A percentile compares a stretch with the other conserved stretches of the same genome.
These are phyloP conservation scores for Hypena proboscidalis DNA, from an alignment of 2,888 invertebrate genomes.

Conservation along the genomic window DNA sequence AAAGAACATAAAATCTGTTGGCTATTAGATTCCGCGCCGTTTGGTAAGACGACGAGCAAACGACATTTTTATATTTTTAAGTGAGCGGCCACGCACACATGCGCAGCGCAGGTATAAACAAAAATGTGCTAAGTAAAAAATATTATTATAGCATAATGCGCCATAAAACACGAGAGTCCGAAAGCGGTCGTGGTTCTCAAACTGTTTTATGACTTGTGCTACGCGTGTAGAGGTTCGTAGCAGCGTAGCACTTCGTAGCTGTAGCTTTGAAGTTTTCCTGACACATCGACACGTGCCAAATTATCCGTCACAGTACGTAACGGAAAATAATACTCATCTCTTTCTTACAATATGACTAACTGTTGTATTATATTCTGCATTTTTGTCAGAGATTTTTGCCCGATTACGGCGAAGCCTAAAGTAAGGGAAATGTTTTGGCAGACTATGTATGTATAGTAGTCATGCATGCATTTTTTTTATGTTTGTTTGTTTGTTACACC, in stretches of 20 bases:
- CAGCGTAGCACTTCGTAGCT: slow-evolving; percentile 41
- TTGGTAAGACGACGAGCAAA: slow-evolving; percentile 57
- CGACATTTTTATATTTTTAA: slow-evolving; percentile 68
- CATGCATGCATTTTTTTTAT: too few species aligned
- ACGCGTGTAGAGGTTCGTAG: slow-evolving; percentile 50
- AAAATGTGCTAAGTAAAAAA: slow-evolving; percentile 84
- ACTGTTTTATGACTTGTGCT: slow-evolving; percentile 37
- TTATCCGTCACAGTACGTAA: too few species aligned
- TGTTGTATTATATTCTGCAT: too few species aligned
- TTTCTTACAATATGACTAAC: too few species aligned
- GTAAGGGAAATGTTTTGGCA: too few species aligned
- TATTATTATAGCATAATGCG: slow-evolving; percentile 82
- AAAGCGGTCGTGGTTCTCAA: slow-evolving; percentile 63
- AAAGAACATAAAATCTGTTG: slow-evolving; percentile 74
- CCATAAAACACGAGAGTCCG: slow-evolving; percentile 77
- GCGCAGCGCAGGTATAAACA: slow-evolving; percentile 61
- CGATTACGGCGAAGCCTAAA: too few species aligned
- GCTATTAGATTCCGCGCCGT: slow-evolving; percentile 70
- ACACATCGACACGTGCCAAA: neutral
- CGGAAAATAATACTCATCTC: too few species aligned
- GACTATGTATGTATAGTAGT: too few species aligned
- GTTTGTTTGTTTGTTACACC: too few species aligned
- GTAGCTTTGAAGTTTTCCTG: slow-evolving; percentile 14
- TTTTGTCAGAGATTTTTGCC: too few species aligned
- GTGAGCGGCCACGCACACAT: slow-evolving; percentile 48